Percentiles rank a stretch among this genome's conserved stretches.
Conservation (phyloP, 2,888 invertebrate genomes). For the Apamea anceps region DNA sequence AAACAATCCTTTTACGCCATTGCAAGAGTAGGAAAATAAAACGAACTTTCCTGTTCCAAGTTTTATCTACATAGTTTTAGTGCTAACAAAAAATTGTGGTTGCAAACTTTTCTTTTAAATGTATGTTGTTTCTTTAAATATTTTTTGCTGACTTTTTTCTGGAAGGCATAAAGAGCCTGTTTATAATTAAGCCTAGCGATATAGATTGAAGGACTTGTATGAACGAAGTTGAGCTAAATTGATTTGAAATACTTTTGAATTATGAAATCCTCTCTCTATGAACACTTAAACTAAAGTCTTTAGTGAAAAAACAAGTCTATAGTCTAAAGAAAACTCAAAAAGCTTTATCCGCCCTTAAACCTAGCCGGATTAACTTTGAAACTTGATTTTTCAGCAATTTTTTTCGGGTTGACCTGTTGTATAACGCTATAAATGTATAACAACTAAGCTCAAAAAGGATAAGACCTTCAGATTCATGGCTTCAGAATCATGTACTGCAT, state of each 20-base stretch:
- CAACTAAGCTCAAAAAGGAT: too few relatives aligned
- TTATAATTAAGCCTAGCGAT: neutral
- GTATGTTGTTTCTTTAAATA: neutral
- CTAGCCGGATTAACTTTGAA: neutral
- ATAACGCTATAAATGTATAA: too few relatives aligned
- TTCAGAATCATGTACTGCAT: too few relatives aligned
- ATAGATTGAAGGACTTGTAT: neutral
- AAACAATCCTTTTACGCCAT: conserved; percentile 3
- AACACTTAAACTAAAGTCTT: too few relatives aligned
- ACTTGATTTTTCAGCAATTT: neutral
- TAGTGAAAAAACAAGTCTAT: neutral
- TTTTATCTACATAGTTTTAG: conserved; percentile 2
- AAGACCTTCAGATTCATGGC: too few relatives aligned
- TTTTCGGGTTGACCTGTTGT: neutral
- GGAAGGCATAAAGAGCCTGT: neutral
- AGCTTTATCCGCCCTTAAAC: neutral
- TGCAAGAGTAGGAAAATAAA: conserved; percentile 11
- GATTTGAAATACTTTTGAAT: neutral
- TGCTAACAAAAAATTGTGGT: conserved; percentile 14
- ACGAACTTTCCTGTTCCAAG: conserved; percentile 14
- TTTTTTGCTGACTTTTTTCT: neutral
- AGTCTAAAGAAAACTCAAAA: neutral
- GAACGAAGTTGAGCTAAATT: neutral
- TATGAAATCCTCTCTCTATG: neutral
- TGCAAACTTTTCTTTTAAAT: conserved; percentile 6